A percentile compares a stretch with the other conserved stretches of the same genome.
Conservation (phyloP, 2,888 invertebrate genomes). For the Catocala sponsa region DNA sequence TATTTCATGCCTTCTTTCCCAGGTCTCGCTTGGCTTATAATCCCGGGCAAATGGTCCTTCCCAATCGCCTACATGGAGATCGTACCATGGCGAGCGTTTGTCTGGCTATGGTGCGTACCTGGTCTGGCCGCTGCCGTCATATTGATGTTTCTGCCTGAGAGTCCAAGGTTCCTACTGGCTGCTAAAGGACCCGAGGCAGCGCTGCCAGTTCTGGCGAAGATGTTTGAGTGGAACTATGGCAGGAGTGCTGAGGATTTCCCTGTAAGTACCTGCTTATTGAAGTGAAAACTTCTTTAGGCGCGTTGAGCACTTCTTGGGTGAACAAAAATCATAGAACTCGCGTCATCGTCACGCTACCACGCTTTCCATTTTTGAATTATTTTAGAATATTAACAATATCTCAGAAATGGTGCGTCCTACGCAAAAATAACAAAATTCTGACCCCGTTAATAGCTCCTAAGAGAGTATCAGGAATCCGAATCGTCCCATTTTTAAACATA, state of each 20-base stretch:
- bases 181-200: constrained; percentile 89
- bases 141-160: constrained; percentile 90
- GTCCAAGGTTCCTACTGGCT: constrained; percentile 91
- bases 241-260: constrained; percentile 71
- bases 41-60: constrained; percentile 88
- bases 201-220: constrained; percentile 87
- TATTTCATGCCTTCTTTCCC: too few species aligned
- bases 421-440: too few species aligned
- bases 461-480: too few species aligned
- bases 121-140: constrained; percentile 89
- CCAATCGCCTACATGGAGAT: constrained; percentile 78
- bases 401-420: too few species aligned
- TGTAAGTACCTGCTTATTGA: constrained; percentile 66
- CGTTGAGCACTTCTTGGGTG: too few species aligned
- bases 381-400: too few species aligned
- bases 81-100: constrained; percentile 92
- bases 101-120: constrained; percentile 90
- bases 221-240: constrained; percentile 85
- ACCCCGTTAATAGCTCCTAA: too few species aligned
- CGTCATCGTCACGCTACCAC: too few species aligned
- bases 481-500: too few species aligned
- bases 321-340: too few species aligned
- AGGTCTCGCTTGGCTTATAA: constrained; percentile 87
- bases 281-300: too few species aligned
- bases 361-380: too few species aligned